A percentile compares a stretch with the other conserved stretches of the same genome.
Conservation (phyloP, 2,797 vertebrate species). For the Rachycentron canadum region DNA sequence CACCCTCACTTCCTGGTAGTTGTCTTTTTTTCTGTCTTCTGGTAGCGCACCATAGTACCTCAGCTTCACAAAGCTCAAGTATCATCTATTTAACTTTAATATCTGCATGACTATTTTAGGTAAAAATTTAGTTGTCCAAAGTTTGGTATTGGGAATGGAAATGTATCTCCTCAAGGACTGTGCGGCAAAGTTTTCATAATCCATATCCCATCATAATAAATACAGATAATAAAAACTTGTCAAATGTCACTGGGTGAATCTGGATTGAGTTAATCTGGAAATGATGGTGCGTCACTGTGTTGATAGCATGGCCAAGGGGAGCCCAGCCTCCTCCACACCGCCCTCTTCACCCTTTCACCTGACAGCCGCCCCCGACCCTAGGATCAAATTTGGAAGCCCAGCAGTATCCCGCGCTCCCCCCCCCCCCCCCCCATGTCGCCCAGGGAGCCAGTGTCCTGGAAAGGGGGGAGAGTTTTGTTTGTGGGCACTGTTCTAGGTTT, state of each 20-base stretch:
- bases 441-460: slow-evolving; percentile 79
- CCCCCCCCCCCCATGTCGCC: slow-evolving; percentile 53
- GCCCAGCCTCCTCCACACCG: slow-evolving; percentile 71
- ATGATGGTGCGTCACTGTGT: slow-evolving; percentile 62
- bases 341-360: slow-evolving; percentile 75
- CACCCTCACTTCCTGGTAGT: slow-evolving; percentile 65
- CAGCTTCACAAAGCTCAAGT: slow-evolving; percentile 24
- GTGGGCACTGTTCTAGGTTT: slow-evolving; percentile 75
- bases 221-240: slow-evolving; percentile 8
- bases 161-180: slow-evolving; percentile 33
- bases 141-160: slow-evolving; percentile 32
- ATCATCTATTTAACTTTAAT: slow-evolving; percentile 2
- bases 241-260: slow-evolving; percentile 6
- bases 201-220: slow-evolving; percentile 27
- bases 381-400: slow-evolving; percentile 81
- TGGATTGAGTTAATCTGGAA: slow-evolving; percentile 39
- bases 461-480: slow-evolving; percentile 68
- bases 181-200: slow-evolving; percentile 12
- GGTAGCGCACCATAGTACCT: slow-evolving; percentile 61
- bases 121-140: not conserved
- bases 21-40: slow-evolving; percentile 69
- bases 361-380: slow-evolving; percentile 74
- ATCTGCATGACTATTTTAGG: slow-evolving; percentile 32
- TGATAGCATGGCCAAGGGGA: slow-evolving; percentile 69
- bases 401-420: slow-evolving; percentile 65